Evolutionary conservation across 2,797 vertebrate genomes (phyloP).

Genomic region (Scarus forsteni): DNA sequence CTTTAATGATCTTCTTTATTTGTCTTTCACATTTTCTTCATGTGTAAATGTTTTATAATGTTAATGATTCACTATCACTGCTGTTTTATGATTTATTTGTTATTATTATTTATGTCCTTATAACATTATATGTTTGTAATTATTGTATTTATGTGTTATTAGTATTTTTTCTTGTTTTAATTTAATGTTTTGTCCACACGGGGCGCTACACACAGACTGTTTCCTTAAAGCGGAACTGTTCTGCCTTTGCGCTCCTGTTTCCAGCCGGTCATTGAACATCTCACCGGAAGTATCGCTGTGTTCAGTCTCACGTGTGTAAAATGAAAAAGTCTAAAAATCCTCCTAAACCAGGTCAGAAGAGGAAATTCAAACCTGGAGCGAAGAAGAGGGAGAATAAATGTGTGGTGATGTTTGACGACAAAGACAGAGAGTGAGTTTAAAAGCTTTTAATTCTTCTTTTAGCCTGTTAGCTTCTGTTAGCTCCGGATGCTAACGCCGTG

Average conservation of each 20-base stretch:
- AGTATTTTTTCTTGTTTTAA: no score
- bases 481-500: background rate
- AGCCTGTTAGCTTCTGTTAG: background rate
- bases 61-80: no score
- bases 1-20: no score
- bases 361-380: constrained; percentile 70
- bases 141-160: no score
- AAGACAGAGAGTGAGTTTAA: constrained; percentile 81
- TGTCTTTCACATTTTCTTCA: no score
- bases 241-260: background rate
- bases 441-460: fast-evolving
- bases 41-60: no score
- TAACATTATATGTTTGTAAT: no score
- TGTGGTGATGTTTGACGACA: constrained; percentile 80
- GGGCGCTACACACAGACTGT: no score
- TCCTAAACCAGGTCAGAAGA: constrained; percentile 48
- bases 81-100: no score
- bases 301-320: constrained; percentile 69
- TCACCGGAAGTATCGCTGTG: constrained; percentile 7
- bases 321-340: constrained; percentile 70
- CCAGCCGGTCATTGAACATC: constrained; percentile 39
- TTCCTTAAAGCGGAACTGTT: constrained; percentile 12
- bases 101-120: no score
- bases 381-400: constrained; percentile 81
- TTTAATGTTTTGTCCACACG: no score